Base-by-base conservation (phyloP, 2,888 invertebrate species). In the Oeneis ivallda region DNA sequence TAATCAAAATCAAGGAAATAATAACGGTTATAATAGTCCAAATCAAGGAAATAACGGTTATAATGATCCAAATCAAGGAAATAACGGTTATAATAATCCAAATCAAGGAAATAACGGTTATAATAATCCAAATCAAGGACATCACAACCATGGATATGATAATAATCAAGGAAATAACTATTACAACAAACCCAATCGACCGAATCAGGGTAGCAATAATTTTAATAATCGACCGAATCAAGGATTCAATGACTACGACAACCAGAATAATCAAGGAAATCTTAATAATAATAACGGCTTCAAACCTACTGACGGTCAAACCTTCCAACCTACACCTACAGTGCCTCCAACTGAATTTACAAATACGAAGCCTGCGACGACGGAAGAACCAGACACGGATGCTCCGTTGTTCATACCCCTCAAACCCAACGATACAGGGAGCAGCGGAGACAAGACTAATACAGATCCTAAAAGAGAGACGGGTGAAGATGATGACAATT, bases 401-500 rank as follows among this genome's bases (percentile, higher is more conserved):
- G 70, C 65, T 26, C 88, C 90, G 8, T 72, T 84, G 4, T 83
- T 84, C 65, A 77, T 91, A 19, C 87, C 89, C 19, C 79, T 91
- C 1, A 77, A 78, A 41, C 81, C 85, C 4, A 82, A 84, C 58
- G 78, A 65, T 32, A 54, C 49, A 50, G 83, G 83, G 61, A 83
- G 82, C 71, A 80, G 79, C 43, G 81, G 79, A 26, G 79, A 82
- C 57, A 76, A 80, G 26, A 67, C 66, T 43, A 67, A 64, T 43
- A 82, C 78, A 62, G 82, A 80, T 15, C 90, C 89, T 3, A 89
- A 90, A 76, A 76, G 86, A 67, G 86, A 89, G 54, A 80, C 82
- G 0, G 76, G 74, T 63, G 76, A 76, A 32, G 72, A 66, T 8
- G 77, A 79, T 17, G 71, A 86, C 15, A 85, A 87, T 52, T 78